These are phyloP conservation scores for Hyposmocoma kahamanoa DNA, from an alignment of 1,140 invertebrate species.

Conservation along the genomic window DNA sequence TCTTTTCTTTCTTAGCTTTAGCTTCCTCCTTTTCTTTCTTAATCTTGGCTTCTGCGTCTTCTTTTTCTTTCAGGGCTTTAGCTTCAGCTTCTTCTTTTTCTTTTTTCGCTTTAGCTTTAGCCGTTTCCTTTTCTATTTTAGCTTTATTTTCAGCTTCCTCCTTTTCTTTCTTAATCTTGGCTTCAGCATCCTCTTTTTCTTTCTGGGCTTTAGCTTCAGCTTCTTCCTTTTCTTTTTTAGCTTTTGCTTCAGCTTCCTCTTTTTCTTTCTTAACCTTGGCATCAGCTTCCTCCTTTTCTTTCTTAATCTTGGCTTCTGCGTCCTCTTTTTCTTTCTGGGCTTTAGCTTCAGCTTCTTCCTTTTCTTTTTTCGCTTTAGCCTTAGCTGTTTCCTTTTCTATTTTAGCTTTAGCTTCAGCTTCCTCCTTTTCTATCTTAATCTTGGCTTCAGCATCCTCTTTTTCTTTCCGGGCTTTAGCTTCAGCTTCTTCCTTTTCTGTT, in stretches of 20 bases:
- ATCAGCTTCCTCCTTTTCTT: constrained; percentile 3
- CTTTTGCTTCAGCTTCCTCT: not conserved
- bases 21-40: constrained; percentile 18
- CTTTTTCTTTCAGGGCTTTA: constrained; percentile 1
- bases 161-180: constrained; percentile 15
- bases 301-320: not conserved
- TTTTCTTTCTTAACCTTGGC: not conserved
- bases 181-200: constrained; percentile 17
- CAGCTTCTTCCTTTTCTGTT: constrained; percentile 18
- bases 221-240: not conserved
- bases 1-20: constrained; percentile 18
- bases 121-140: constrained; percentile 16
- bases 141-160: constrained; percentile 21
- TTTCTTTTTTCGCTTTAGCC: not conserved
- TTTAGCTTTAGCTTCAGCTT: constrained; percentile 13
- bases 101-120: constrained; percentile 11
- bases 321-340: constrained; percentile 12
- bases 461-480: constrained; percentile 11
- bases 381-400: constrained; percentile 19
- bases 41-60: constrained; percentile 19
- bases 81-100: not conserved
- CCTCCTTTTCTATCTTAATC: constrained; percentile 17
- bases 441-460: no score
- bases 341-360: not conserved
- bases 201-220: constrained; percentile 11